phyloP scores from a whole-genome alignment of 2,888 invertebrate species.

The Argyresthia albistria region DNA sequence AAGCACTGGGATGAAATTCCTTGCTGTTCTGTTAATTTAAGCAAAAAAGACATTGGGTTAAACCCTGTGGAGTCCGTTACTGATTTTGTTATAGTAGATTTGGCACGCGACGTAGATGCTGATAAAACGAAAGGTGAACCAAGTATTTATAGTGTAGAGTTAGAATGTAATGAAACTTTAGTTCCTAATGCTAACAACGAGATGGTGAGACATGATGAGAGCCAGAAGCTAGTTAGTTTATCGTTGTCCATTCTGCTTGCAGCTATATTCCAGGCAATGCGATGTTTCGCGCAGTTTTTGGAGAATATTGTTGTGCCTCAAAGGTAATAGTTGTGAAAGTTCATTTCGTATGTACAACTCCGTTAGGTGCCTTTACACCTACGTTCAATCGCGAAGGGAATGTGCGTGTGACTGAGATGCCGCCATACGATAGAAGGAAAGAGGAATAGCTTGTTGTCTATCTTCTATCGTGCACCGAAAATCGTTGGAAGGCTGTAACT shows the following conservation, averaged over 20 bases:
- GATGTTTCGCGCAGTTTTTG: conserved; percentile 74
- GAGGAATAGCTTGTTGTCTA: too few species aligned
- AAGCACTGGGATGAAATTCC: conserved; percentile 63
- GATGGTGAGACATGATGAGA: conserved; percentile 45
- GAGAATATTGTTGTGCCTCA: conserved; percentile 71
- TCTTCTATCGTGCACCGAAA: too few species aligned
- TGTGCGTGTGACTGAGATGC: too few species aligned
- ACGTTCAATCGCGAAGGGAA: too few species aligned
- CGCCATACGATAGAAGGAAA: too few species aligned
- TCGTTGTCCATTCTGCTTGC: conserved; percentile 74
- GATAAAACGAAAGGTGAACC: conserved; percentile 45
- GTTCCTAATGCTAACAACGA: conserved; percentile 61
- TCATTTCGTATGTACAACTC: too few species aligned
- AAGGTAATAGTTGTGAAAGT: conserved; percentile 27
- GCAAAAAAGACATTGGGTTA: conserved; percentile 28
- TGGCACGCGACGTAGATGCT: conserved; percentile 21
- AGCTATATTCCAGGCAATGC: conserved; percentile 74
- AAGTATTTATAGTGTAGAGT: conserved; percentile 40
- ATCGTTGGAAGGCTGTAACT: too few species aligned
- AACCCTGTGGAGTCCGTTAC: conserved; percentile 18
- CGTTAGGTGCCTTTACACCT: too few species aligned
- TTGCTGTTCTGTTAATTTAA: conserved; percentile 49
- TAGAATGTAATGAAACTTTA: conserved; percentile 38
- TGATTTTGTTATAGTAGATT: conserved; percentile 59
- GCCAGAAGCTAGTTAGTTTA: conserved; percentile 70